Base-by-base conservation (phyloP, 2,797 vertebrate genomes). In the Notolepis coatsorum region DNA sequence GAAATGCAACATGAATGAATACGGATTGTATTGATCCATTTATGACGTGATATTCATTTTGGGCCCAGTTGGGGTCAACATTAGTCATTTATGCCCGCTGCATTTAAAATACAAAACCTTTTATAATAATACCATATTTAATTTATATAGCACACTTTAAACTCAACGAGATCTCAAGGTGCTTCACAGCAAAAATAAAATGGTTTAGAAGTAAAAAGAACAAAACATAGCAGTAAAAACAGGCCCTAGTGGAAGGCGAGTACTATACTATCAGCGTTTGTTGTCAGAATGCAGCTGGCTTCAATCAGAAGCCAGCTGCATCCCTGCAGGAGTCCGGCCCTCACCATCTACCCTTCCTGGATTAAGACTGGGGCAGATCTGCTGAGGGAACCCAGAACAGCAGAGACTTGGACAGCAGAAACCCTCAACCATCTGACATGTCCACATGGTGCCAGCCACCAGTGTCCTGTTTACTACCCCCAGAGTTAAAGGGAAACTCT, bases 391-490 rank as follows among this genome's bases (percentile, higher is more conserved):
- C 74, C 68, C 79, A 54, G 50, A 86, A 81, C 80, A 88, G 85
- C 84, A 84, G 85, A 79, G 70, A 77, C 65, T 71, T 89, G 87
- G 84, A 90, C 65, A 72, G 69, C 50, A 80, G 52, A 72, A 76
- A 61, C 68, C 58, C 71, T 74, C 65, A 53, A 84, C 88, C 89
- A 90, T 88, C 86, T 89, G 88, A 90, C 82, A 75, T 47, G 69
- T 71, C 78, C 79, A 85, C 79, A 86, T 85, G 83, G 72, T 57
- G 5, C 13, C 35, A 21, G 84, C 84, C 84, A 89, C 63, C 71
- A 59, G 61, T 62, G 23, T 28, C 5, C n/a, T n/a, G 5, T 42
- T 42, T 42, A 20, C 18, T 42, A 20, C 18, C 6, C 15, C 2
- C 17, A 20, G 45, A 7, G 21, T 47, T 23, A 30, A 20, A 4